A percentile compares a stretch with the other conserved stretches of the same genome.
Conservation (phyloP, 1,140 invertebrate species). For the Nasonia longicornis region DNA sequence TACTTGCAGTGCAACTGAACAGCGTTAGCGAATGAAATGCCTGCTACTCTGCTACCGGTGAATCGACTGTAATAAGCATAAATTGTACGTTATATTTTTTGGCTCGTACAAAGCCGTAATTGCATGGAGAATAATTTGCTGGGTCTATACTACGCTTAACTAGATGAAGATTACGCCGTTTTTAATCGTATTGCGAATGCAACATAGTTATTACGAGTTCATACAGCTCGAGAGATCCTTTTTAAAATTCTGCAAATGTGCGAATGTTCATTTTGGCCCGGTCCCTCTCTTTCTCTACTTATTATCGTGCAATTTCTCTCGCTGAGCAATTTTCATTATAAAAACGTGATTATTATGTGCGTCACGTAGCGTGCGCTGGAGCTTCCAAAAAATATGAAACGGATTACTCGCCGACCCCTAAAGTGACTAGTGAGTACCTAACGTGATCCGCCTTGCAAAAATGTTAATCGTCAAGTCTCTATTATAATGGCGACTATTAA, state of each 20-base stretch:
- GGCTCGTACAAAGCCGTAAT: too few relatives aligned
- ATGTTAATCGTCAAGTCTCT: not conserved
- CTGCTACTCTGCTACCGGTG: too few relatives aligned
- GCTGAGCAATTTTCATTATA: not conserved
- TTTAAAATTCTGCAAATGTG: not conserved
- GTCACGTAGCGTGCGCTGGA: not conserved
- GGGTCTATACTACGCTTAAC: too few relatives aligned
- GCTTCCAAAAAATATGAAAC: not conserved
- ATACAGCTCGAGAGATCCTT: too few relatives aligned
- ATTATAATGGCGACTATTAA: not conserved
- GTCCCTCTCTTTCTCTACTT: not conserved
- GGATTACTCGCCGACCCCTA: not conserved
- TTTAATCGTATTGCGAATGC: too few relatives aligned
- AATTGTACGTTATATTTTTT: too few relatives aligned
- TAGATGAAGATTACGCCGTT: too few relatives aligned
- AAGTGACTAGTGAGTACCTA: not conserved
- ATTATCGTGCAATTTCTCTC: not conserved
- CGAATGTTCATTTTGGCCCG: not conserved
- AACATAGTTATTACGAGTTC: too few relatives aligned
- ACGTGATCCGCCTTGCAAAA: not conserved
- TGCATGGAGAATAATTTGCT: too few relatives aligned
- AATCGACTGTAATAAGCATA: too few relatives aligned
- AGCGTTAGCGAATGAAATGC: too few relatives aligned
- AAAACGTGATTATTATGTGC: not conserved
- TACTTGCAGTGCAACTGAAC: too few relatives aligned